phyloP scores from a whole-genome alignment of 2,888 invertebrate genomes.

The Idaea dimidiata region DNA sequence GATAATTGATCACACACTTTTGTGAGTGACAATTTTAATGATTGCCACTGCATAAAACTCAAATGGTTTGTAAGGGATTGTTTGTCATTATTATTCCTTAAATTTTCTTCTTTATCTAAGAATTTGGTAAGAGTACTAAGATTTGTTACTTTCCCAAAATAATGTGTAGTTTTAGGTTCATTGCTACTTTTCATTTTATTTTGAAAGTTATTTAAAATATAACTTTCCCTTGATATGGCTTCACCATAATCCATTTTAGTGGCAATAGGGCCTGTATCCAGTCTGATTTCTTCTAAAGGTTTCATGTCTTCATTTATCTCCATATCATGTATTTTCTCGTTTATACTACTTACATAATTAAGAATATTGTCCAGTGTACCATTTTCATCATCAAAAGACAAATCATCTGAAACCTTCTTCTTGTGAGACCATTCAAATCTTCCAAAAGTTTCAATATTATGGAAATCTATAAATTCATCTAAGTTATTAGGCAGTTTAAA shows the following conservation, averaged over 20 bases:
- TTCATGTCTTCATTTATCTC: constrained; percentile 23
- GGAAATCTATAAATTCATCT: constrained; percentile 68
- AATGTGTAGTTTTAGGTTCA: constrained; percentile 35
- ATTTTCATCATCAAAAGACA: constrained; percentile 43
- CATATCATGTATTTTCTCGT: constrained; percentile 30
- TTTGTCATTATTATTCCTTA: constrained; percentile 49
- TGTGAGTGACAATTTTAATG: constrained; percentile 59
- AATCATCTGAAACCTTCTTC: constrained; percentile 39
- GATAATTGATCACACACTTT: constrained; percentile 47
- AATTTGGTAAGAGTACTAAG: constrained; percentile 49
- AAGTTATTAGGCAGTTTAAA: constrained; percentile 72
- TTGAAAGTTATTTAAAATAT: constrained; percentile 29
- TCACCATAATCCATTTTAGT: constrained; percentile 15
- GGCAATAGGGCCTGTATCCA: constrained; percentile 2
- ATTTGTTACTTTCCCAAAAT: constrained; percentile 49
- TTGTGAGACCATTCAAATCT: constrained; percentile 60
- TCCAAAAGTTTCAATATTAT: constrained; percentile 66
- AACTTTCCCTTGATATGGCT: constrained; percentile 46
- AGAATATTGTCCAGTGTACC: constrained; percentile 55
- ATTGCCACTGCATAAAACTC: constrained; percentile 80
- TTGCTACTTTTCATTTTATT: constrained; percentile 24
- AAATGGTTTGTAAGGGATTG: constrained; percentile 62
- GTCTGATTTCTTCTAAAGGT: constrained; percentile 11
- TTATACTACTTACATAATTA: constrained; percentile 56
- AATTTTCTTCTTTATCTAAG: constrained; percentile 57